Evolutionary conservation across 1,140 invertebrate genomes (phyloP), one percentile per base, ranked within the genome.

Genomic region (Aphaenogaster ashmeadi): DNA sequence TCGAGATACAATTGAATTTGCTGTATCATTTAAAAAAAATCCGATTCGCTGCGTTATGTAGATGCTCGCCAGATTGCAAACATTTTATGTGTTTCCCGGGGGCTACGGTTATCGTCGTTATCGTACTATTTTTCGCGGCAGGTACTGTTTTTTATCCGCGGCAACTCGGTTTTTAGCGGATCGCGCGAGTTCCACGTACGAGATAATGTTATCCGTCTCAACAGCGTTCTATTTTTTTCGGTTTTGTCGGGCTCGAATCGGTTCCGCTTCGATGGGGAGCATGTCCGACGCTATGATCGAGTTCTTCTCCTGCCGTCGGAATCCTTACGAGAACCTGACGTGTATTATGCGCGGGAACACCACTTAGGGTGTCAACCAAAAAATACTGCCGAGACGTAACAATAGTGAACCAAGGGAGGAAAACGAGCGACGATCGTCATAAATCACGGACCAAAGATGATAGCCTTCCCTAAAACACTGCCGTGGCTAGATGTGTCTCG

Each of bases 401-500:
- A 90, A 87, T 90, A 56, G 88, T 38, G 74, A n/a, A 3, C 21
- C 15, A 41, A 47, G 62, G 47, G 52, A 21, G 44, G 56, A 11
- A 67, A 71, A 78, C 56, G 80, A 88, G 80, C 74, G 60, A 86
- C 7, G 71, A 64, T 50, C 47, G 27, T 84, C 89, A 74, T 90
- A 90, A 91, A 91, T 91, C 89, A 90, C 33, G n/a, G 74, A 44
- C 21, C 54, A 58, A 81, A 89, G 69, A 74, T 62, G 88, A 87
- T 58, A 50, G n/a, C 21, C 11, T 44, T 3, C 5, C 62, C 33
- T 18, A 72, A 54, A 83, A 87, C 84, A 87, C n/a, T 67, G 67
- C 21, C 41, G 33, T 44, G 27, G 8, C 27, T 54, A 50, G 47
- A 41, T 27, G 18, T 85, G 66, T 72, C 62, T 27, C 18, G 9